Conservation (phyloP, 2,888 invertebrate genomes). For the Epirrhoe alternata region DNA sequence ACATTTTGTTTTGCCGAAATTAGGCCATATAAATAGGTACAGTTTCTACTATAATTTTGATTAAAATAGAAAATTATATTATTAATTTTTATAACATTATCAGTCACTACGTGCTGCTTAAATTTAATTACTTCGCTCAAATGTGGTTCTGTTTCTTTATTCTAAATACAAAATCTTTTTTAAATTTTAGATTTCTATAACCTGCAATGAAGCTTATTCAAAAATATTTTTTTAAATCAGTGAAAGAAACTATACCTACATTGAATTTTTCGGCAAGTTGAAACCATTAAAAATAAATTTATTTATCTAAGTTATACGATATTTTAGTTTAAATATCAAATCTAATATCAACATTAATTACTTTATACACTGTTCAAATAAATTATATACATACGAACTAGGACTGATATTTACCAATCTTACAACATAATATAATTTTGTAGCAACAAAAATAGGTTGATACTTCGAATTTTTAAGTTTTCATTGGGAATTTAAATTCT, state of each 20-base stretch:
- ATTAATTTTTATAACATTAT: constrained; percentile 1
- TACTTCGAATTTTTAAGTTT: too few species aligned
- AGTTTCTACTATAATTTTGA: constrained; percentile 49
- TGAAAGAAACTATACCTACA: constrained; percentile 54
- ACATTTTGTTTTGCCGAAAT: constrained; percentile 56
- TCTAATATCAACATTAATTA: constrained; percentile 44
- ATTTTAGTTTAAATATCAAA: constrained; percentile 47
- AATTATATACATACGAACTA: constrained; percentile 1
- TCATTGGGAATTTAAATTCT: too few species aligned
- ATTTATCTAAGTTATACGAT: constrained; percentile 40
- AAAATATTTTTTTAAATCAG: constrained; percentile 17
- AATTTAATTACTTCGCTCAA: constrained; percentile 13
- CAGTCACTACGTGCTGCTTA: constrained; percentile 21
- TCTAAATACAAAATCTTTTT: constrained; percentile 22
- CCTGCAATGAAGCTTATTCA: background rate
- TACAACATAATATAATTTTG: background rate
- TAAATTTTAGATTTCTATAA: constrained; percentile 2
- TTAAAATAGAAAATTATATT: constrained; percentile 21
- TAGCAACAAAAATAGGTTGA: background rate
- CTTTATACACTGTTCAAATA: constrained; percentile 50
- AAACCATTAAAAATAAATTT: constrained; percentile 36
- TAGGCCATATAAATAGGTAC: constrained; percentile 57
- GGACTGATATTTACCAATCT: constrained; percentile 5
- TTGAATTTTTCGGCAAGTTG: constrained; percentile 47
- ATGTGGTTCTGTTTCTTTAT: constrained; percentile 10